Percentiles rank a stretch among this genome's conserved stretches.
Evolutionary conservation across 2,888 invertebrate genomes (phyloP).

Genomic region (Ptilodon capucinus): DNA sequence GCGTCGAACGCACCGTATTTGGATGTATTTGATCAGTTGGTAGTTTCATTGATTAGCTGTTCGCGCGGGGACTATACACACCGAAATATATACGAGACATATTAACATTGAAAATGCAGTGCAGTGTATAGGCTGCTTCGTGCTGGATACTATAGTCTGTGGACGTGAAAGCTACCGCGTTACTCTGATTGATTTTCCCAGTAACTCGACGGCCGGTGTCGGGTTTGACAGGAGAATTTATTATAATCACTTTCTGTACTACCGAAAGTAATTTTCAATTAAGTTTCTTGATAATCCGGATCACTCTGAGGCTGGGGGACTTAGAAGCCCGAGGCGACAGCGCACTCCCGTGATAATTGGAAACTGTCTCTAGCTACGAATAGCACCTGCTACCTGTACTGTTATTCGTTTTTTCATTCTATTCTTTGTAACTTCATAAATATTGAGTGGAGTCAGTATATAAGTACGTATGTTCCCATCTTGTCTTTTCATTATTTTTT

Average conservation of each 20-base stretch:
- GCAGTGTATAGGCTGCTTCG: not conserved
- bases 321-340: slow-evolving; percentile 61
- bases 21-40: slow-evolving; percentile 55
- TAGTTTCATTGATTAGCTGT: slow-evolving; percentile 56
- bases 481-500: slow-evolving; percentile 35
- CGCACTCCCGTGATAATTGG: slow-evolving; percentile 64
- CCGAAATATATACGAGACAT: slow-evolving; percentile 38
- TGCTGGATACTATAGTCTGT: not conserved
- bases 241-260: slow-evolving; percentile 60
- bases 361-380: slow-evolving; percentile 66
- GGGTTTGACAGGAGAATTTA: slow-evolving; percentile 66
- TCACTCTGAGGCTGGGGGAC: slow-evolving; percentile 49
- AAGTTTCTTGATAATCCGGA: slow-evolving; percentile 77
- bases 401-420: slow-evolving; percentile 22
- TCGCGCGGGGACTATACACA: slow-evolving; percentile 42
- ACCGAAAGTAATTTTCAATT: slow-evolving; percentile 78
- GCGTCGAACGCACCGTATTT: slow-evolving; percentile 53
- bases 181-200: slow-evolving; percentile 56
- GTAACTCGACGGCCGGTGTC: slow-evolving; percentile 43
- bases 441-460: slow-evolving; percentile 17
- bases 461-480: slow-evolving; percentile 10
- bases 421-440: slow-evolving; percentile 27
- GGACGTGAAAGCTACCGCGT: slow-evolving; percentile 56
- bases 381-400: slow-evolving; percentile 50
- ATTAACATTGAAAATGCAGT: slow-evolving; percentile 22